Conservation (phyloP, 1,140 invertebrate species). For the Acromyrmex charruanus region DNA sequence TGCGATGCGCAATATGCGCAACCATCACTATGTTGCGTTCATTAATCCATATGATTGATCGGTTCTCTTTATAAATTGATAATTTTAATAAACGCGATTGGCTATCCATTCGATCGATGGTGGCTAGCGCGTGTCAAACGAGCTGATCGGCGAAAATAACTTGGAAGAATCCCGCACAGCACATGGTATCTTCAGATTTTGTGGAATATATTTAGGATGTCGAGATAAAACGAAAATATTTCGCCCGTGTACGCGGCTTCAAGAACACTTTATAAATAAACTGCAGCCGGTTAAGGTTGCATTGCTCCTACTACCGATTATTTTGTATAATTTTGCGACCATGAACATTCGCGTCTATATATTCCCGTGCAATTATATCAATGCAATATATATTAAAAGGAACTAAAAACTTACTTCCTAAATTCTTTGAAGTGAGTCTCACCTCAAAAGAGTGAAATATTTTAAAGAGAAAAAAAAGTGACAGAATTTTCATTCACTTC, state of each 20-base stretch:
- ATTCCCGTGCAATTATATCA: neutral
- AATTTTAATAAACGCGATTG: slow-evolving; percentile 23
- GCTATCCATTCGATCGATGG: slow-evolving; percentile 28
- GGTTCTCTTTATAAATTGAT: slow-evolving; percentile 32
- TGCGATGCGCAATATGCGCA: neutral
- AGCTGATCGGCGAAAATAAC: slow-evolving; percentile 47
- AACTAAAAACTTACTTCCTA: neutral
- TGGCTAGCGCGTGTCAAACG: slow-evolving; percentile 4
- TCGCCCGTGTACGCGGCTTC: slow-evolving; percentile 33
- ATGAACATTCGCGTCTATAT: neutral
- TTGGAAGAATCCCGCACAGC: neutral
- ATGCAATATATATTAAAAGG: neutral
- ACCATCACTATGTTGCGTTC: neutral
- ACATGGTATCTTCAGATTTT: slow-evolving; percentile 19
- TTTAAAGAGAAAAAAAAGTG: no score
- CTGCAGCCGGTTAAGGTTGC: slow-evolving; percentile 47
- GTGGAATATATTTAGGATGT: slow-evolving; percentile 49
- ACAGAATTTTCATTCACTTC: no score
- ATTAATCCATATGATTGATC: slow-evolving; percentile 9
- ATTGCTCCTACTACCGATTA: neutral
- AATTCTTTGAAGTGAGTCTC: no score
- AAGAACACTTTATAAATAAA: slow-evolving; percentile 62
- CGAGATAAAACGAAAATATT: slow-evolving; percentile 61
- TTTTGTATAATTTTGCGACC: neutral
- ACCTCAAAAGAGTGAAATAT: no score